Conservation (phyloP, 2,113 vertebrate species). For the Leucosticte australis region DNA sequence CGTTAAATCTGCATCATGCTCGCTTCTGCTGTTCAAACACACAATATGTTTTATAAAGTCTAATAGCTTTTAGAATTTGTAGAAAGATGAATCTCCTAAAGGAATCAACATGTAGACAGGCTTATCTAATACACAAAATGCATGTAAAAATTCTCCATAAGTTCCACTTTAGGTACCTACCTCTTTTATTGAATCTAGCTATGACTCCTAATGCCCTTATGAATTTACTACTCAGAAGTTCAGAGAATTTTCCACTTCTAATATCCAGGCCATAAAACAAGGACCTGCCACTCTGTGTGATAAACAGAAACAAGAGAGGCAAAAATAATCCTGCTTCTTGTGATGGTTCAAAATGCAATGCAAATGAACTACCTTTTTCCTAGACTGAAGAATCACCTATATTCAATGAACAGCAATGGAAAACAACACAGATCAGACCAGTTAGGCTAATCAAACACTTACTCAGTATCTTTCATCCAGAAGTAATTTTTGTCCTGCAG, state of each 20-base stretch:
- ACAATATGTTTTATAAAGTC: neutral
- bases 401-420: neutral
- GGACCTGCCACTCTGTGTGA: neutral
- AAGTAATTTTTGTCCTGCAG: neutral
- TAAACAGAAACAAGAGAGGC: neutral
- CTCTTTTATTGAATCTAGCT: neutral
- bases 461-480: neutral
- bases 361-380: neutral
- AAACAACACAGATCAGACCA: neutral
- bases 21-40: neutral
- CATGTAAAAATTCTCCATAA: neutral
- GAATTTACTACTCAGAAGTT: neutral
- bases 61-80: neutral
- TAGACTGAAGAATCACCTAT: neutral
- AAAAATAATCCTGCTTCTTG: neutral
- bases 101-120: neutral
- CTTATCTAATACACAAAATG: neutral
- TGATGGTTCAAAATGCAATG: neutral
- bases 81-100: neutral
- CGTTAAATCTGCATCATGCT: neutral
- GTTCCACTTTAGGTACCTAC: neutral
- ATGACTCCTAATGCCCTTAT: neutral
- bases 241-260: neutral
- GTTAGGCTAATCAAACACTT: neutral
- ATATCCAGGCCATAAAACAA: neutral